Base-by-base conservation (phyloP, 1,140 invertebrate species). In the Ips typographus region DNA sequence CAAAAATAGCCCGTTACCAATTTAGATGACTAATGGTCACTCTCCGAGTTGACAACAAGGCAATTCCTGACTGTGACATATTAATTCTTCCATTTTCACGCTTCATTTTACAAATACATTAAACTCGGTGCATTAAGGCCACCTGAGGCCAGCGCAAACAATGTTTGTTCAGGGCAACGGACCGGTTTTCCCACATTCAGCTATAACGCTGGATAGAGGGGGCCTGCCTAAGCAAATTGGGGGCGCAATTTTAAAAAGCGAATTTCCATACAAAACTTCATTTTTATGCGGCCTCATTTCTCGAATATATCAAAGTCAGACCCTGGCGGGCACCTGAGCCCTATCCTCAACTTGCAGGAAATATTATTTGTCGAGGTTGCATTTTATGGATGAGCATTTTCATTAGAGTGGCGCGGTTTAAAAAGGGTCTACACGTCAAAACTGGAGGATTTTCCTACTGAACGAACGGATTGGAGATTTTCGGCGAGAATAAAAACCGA, bases 61-160 rank as follows among this genome's bases (percentile, higher is more conserved):
- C 65, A 68, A 68, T 68, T 68, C 44, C 65, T 68, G 65, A 60
- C 65, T 68, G 65, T 68, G 65, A 68, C 65, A 68, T 68, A 68
- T 68, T 68, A 68, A 68, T 68, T 60, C 58, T 68, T 68, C 41
- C 58, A 68, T 68, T 68, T 66, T 66, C 64, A 66, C 65, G 58
- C 57, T 68, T 68, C 58, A 68, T 68, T 68, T 68, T 68, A 38
- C 57, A 57, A 68, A 68, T 68, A 55, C 65, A 68, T 68, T 68
- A 68, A 60, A 57, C 44, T 38, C 47, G 51, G 37, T 58, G 37
- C 56, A 68, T 68, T 68, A 68, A 53, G 58, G 58, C 47, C 65
- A 68, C 65, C 65, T 68, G 65, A 68, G 65, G 41, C 65, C 57
- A n/a, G 41, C 40, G 52, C 57, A 22, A 22, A 22, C 22, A 22